Base-by-base conservation (phyloP, 2,113 vertebrate species). In the Solea solea region DNA sequence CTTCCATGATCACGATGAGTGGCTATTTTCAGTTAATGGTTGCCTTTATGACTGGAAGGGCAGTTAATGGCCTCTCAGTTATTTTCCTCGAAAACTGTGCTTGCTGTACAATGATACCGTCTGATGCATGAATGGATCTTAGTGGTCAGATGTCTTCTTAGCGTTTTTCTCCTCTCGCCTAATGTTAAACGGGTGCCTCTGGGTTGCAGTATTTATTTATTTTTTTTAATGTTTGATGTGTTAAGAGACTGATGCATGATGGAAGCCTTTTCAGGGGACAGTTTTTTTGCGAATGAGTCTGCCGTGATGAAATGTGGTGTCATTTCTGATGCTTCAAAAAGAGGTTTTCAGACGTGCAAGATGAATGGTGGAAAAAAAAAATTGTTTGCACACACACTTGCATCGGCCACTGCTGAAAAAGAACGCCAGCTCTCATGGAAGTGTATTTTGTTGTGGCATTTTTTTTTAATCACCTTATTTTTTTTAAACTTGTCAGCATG, bases 51-150 rank as follows among this genome's bases (percentile, higher is more conserved):
- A 74, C 28, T 72, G 65, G 81, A 72, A 55, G 65, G 80, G 83
- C 52, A 68, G 45, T 70, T 66, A 58, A 64, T 46, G 71, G 80
- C 81, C 76, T 82, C 64, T 72, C 46, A 55, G 73, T 80, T 83
- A 67, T 60, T 90, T 86, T 76, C 58, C 56, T 68, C 59, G 63
- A 72, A 63, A 45, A 56, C 63, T 72, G 69, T 90, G 89, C 89
- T 89, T 88, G 89, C 80, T 71, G 65, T 77, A 51, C 60, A 85
- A 83, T 79, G 79, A 74, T 87, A 64, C 69, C 82, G 78, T 80
- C 72, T 86, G 80, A 84, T 90, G 91, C 91, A 92, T 92, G 91
- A 86, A 79, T 66, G 75, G 77, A 69, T 77, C 72, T 60, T 56
- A 15, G 75, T 21, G 76, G 77, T 84, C 61, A 44, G 69, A 74